These are phyloP conservation scores for Drosophila kuntzei DNA, from an alignment of 2,888 invertebrate species.

Conservation along the genomic window DNA sequence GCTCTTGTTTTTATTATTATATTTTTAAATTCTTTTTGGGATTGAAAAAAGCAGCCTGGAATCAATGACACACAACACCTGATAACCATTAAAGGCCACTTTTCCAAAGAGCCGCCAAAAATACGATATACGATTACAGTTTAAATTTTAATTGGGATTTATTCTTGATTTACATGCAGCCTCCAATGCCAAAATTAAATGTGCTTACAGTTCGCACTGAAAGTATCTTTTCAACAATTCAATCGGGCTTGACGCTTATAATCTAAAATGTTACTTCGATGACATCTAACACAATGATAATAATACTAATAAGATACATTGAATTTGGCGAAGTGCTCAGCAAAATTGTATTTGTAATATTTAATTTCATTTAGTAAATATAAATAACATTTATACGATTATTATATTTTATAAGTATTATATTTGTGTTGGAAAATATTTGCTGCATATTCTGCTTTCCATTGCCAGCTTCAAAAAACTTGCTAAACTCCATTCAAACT, in stretches of 20 bases:
- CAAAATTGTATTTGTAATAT: conserved; percentile 53
- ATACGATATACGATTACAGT: conserved; percentile 25
- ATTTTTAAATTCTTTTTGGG: not conserved
- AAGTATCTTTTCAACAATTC: no score
- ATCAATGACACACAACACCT: conserved; percentile 78
- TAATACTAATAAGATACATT: conserved; percentile 43
- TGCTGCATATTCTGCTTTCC: conserved; percentile 35
- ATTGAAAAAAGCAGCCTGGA: conserved; percentile 55
- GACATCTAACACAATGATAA: conserved; percentile 56
- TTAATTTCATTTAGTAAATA: conserved; percentile 40
- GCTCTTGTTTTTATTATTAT: not conserved
- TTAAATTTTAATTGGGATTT: conserved; percentile 3
- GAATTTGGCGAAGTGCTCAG: conserved; percentile 59
- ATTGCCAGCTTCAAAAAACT: conserved; percentile 16
- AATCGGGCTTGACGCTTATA: no score
- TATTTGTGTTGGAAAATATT: conserved; percentile 21
- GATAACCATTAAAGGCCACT: conserved; percentile 77
- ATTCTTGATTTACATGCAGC: conserved; percentile 66
- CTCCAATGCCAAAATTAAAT: conserved; percentile 70
- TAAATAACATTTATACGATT: conserved; percentile 45
- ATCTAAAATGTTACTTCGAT: conserved; percentile 42
- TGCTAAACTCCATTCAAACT: conserved; percentile 7
- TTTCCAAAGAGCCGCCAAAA: conserved; percentile 54
- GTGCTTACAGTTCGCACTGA: conserved; percentile 10
- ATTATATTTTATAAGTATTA: conserved; percentile 14